phyloP scores from a whole-genome alignment of 2,888 invertebrate genomes.

The Physocephala rufipes region DNA sequence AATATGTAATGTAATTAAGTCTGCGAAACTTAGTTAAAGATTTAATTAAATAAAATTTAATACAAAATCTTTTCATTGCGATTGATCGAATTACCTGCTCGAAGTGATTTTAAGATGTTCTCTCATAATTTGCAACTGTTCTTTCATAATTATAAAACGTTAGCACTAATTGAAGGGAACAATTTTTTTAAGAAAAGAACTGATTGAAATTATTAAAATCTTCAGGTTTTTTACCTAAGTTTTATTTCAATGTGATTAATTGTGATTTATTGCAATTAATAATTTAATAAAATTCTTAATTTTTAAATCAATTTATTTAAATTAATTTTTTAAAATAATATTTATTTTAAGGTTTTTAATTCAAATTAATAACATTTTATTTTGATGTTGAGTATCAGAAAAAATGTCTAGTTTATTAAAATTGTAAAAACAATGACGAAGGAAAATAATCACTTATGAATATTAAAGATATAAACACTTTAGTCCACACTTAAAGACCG shows the following conservation, averaged over 20 bases:
- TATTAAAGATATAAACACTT: too few species aligned
- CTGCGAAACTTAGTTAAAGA: too few species aligned
- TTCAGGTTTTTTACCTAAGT: background rate
- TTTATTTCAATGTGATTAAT: background rate
- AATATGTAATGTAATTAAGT: too few species aligned
- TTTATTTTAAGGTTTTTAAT: background rate
- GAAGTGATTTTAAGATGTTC: constrained; percentile 14
- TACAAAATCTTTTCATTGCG: too few species aligned
- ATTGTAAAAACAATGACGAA: too few species aligned
- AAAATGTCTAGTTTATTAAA: too few species aligned
- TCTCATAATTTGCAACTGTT: constrained; percentile 19
- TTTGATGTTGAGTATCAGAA: too few species aligned
- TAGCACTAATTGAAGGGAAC: background rate
- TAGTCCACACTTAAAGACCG: too few species aligned
- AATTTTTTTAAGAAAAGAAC: background rate
- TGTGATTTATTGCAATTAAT: too few species aligned
- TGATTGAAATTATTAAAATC: background rate
- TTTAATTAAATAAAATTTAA: too few species aligned
- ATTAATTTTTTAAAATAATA: too few species aligned
- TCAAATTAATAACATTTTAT: background rate
- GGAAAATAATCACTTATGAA: too few species aligned
- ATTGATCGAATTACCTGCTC: constrained; percentile 2
- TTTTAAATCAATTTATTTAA: background rate
- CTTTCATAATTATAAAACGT: constrained; percentile 12
- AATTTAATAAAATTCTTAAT: background rate